These are phyloP conservation scores for Rotaria sp. DNA, from an alignment of 2,888 invertebrate genomes.

Conservation along the genomic window DNA sequence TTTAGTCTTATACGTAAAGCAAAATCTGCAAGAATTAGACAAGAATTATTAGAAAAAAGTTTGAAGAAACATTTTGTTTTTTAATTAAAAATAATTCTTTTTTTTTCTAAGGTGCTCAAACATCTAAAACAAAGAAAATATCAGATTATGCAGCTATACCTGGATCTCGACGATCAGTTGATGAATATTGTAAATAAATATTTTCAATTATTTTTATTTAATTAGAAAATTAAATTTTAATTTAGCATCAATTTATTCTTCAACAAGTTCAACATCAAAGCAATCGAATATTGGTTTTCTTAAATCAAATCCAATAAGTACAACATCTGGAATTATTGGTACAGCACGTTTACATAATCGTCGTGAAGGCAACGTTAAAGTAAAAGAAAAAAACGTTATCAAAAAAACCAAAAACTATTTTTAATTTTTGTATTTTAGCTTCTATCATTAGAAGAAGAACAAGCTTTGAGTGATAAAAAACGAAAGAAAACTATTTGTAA, in stretches of 20 bases:
- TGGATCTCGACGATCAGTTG: constrained; percentile 24
- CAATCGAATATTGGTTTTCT: not conserved
- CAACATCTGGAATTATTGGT: not conserved
- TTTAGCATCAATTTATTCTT: not conserved
- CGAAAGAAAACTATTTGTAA: not conserved
- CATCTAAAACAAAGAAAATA: not conserved
- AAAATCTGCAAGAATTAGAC: constrained; percentile 80
- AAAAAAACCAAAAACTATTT: no score
- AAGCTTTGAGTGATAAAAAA: not conserved
- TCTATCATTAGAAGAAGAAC: constrained; percentile 11
- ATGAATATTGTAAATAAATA: not conserved
- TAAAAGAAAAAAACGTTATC: not conserved
- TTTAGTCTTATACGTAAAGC: constrained; percentile 86
- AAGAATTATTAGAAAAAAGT: constrained; percentile 78
- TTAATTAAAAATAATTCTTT: not conserved
- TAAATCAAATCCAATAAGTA: not conserved
- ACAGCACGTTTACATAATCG: constrained; percentile 5
- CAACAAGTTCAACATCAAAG: not conserved
- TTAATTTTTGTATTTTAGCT: not conserved
- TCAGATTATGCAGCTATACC: constrained; percentile 3
- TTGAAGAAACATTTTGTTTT: not conserved
- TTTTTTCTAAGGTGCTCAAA: not conserved
- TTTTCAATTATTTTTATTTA: not conserved
- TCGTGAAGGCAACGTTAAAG: not conserved
- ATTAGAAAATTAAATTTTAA: not conserved